Evolutionary conservation across 2,888 invertebrate species (phyloP).

Genomic region (Caenorhabditis plicata): DNA sequence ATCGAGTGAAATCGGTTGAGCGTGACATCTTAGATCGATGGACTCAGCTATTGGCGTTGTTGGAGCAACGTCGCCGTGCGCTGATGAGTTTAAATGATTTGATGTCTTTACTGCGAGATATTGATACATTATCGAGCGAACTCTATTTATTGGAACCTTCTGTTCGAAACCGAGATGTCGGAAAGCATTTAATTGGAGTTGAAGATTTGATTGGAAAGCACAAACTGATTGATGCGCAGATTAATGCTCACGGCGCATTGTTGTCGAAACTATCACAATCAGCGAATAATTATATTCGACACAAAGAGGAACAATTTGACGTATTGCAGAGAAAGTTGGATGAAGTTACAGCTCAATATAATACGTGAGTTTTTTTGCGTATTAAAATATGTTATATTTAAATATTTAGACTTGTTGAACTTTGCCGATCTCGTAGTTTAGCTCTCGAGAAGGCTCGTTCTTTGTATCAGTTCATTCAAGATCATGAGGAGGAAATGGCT

Average conservation of each 20-base stretch:
- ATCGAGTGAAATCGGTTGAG: constrained; percentile 73
- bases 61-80: constrained; percentile 75
- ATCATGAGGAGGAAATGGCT: constrained; percentile 94
- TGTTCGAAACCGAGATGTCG: constrained; percentile 74
- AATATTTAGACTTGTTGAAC: constrained; percentile 72
- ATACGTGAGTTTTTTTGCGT: constrained; percentile 66
- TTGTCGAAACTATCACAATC: constrained; percentile 51
- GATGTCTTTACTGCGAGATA: constrained; percentile 85
- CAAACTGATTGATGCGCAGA: constrained; percentile 81
- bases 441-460: constrained; percentile 87
- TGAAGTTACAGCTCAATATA: constrained; percentile 78
- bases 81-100: constrained; percentile 78
- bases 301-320: constrained; percentile 70
- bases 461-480: constrained; percentile 88
- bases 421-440: constrained; percentile 77
- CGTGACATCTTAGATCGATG: constrained; percentile 72
- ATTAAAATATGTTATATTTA: neutral
- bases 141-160: constrained; percentile 78
- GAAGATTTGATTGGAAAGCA: constrained; percentile 93
- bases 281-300: constrained; percentile 52
- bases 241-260: constrained; percentile 58
- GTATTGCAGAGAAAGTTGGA: constrained; percentile 76
- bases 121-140: constrained; percentile 83
- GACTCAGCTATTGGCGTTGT: constrained; percentile 80
- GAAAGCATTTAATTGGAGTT: constrained; percentile 88